These are phyloP conservation scores for Diadema setosum DNA, from an alignment of 35 echinoderm and acorn worm species.

Conservation along the genomic window DNA sequence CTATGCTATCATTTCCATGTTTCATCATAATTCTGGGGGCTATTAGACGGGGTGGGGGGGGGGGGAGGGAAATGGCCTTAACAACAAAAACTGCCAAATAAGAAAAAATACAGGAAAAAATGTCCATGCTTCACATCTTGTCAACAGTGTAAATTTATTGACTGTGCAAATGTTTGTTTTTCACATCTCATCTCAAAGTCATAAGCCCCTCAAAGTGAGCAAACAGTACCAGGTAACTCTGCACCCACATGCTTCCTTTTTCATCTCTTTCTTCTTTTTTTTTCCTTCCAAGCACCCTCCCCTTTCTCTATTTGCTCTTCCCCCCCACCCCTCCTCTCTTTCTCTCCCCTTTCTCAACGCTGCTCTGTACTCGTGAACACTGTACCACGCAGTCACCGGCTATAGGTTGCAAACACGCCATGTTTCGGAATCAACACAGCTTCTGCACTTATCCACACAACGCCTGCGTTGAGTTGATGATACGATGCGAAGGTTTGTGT, in stretches of 20 bases:
- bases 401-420: too few relatives aligned
- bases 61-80: not conserved
- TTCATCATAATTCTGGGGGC: not conserved
- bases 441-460: too few relatives aligned
- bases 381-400: too few relatives aligned
- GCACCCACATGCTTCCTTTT: not conserved
- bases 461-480: too few relatives aligned
- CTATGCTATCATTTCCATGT: too few relatives aligned
- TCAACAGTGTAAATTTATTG: constrained; percentile 17
- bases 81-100: not conserved
- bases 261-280: not conserved
- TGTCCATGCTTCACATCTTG: not conserved
- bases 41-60: not conserved
- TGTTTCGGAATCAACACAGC: too few relatives aligned
- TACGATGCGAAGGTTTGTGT: too few relatives aligned
- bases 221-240: not conserved
- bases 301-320: not conserved
- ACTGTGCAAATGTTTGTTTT: constrained; percentile 19
- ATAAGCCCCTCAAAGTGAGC: not conserved
- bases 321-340: not conserved
- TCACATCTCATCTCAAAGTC: constrained; percentile 17
- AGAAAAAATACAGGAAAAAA: constrained; percentile 1
- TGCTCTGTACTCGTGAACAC: too few relatives aligned
- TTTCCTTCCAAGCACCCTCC: not conserved
- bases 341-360: not conserved